Conservation (phyloP, 1,140 invertebrate species). For the Bombyx mandarina region DNA sequence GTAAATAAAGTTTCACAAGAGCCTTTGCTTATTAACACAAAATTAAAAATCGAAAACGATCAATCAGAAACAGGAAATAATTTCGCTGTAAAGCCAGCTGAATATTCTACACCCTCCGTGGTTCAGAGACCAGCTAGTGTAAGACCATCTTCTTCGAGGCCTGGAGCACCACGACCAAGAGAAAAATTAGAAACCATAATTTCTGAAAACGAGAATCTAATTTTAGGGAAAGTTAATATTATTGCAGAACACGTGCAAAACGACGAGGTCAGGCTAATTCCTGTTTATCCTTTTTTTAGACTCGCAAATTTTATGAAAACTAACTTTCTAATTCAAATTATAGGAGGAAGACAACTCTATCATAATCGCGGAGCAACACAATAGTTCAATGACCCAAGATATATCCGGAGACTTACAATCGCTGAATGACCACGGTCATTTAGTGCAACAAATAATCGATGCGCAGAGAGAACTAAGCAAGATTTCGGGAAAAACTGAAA, state of each 20-base stretch:
- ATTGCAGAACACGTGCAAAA: conserved; percentile 77
- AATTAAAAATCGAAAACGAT: too few relatives aligned
- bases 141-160: conserved; percentile 81
- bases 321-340: conserved; percentile 18
- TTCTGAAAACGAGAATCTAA: conserved; percentile 69
- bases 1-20: too few relatives aligned
- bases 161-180: conserved; percentile 80
- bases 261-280: conserved; percentile 42
- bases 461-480: conserved; percentile 76
- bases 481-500: conserved; percentile 64
- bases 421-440: conserved; percentile 76
- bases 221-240: conserved; percentile 76
- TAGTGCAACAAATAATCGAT: conserved; percentile 86
- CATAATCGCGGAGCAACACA: conserved; percentile 66
- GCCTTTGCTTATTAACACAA: too few relatives aligned
- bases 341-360: conserved; percentile 74
- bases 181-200: conserved; percentile 68
- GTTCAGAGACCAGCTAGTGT: conserved; percentile 23
- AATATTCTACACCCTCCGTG: too few relatives aligned
- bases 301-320: not conserved
- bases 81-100: too few relatives aligned
- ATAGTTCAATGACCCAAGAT: conserved; percentile 3
- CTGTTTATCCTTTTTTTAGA: not conserved
- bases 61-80: too few relatives aligned
- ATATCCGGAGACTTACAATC: conserved; percentile 23